Base-by-base conservation (phyloP, 2,113 vertebrate genomes). In the Pelobates fuscus region DNA sequence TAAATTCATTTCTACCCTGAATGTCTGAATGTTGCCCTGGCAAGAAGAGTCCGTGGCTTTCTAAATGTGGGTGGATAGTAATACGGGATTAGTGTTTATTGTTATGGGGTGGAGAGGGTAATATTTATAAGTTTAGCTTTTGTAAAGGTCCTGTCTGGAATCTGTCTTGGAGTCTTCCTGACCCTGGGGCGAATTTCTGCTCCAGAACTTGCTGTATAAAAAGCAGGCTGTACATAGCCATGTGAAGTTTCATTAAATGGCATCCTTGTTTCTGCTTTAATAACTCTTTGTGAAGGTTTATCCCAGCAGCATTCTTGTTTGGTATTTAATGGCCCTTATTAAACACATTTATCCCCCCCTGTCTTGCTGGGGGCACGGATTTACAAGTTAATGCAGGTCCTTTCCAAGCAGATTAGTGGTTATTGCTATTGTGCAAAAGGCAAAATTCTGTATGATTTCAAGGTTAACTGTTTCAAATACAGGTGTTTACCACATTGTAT, bases 251-350 rank as follows among this genome's bases (percentile, higher is more conserved):
- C 52, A 55, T 55, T 23, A 20, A 23, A 55, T 55, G 4, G 52
- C 6, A 23, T 55, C 52, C 20, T 55, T 55, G n/a, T 32, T n/a
- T 15, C 54, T 60, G 2, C 26, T 54, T 63, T 72, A 63, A 63
- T 54, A 54, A 54, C 44, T 54, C 43, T 64, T 63, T 37, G 20
- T 72, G 60, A 63, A 55, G 27, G 60, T 24, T 72, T 63, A 26
- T 14, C 59, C 43, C 59, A 3, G 59, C 43, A 72, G 59, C 44
- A 2, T 52, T 46, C 68, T 60, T 37, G 59, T 63, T 72, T 54
- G 59, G 44, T 71, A 32, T 63, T 52, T 52, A 72, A 63, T 49
- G 5, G 25, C 27, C 27, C 44, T 72, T 72, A 71, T n/a, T n/a
- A n/a, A n/a, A n/a, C 41, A 14, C 43, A 44, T 62, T 46, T 61